Conservation (phyloP, 2,888 invertebrate species). For the Tenthredo mesomela region DNA sequence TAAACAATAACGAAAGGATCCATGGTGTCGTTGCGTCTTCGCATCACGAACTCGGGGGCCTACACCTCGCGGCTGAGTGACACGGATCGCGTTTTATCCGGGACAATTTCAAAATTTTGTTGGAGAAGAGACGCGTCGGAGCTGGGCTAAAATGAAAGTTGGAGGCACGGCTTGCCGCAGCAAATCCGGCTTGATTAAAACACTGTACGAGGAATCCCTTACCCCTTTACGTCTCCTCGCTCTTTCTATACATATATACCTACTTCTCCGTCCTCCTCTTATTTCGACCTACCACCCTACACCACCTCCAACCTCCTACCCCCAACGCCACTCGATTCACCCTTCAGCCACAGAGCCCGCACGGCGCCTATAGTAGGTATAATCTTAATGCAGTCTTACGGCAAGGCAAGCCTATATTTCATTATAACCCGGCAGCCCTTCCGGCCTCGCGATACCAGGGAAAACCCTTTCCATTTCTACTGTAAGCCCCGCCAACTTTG, state of each 20-base stretch:
- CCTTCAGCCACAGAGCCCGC: conserved; percentile 55
- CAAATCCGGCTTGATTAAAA: conserved; percentile 78
- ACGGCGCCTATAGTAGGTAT: conserved; percentile 66
- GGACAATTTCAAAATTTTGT: conserved; percentile 70
- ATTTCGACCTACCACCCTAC: conserved; percentile 53
- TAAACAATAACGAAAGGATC: conserved; percentile 33
- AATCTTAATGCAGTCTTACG: conserved; percentile 78
- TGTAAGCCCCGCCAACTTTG: conserved; percentile 58
- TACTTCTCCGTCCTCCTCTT: conserved; percentile 61
- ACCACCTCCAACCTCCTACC: conserved; percentile 54
- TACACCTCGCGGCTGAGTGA: conserved; percentile 58
- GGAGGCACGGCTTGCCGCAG: conserved; percentile 76
- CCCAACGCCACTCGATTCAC: conserved; percentile 57
- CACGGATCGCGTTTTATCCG: conserved; percentile 72
- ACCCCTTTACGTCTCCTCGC: conserved; percentile 66
- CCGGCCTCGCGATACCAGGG: conserved; percentile 67
- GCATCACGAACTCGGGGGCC: conserved; percentile 17
- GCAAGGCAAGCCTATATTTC: conserved; percentile 77
- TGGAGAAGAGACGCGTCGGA: conserved; percentile 52
- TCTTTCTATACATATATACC: conserved; percentile 54
- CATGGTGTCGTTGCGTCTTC: conserved; percentile 27
- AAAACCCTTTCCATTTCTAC: conserved; percentile 75
- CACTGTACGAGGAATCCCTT: conserved; percentile 76
- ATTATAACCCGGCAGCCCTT: conserved; percentile 77
- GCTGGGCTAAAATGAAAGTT: conserved; percentile 77